A percentile compares a stretch with the other conserved stretches of the same genome.
phyloP scores from a whole-genome alignment of 1,140 invertebrate genomes.

The Brachionus manjavacas region DNA sequence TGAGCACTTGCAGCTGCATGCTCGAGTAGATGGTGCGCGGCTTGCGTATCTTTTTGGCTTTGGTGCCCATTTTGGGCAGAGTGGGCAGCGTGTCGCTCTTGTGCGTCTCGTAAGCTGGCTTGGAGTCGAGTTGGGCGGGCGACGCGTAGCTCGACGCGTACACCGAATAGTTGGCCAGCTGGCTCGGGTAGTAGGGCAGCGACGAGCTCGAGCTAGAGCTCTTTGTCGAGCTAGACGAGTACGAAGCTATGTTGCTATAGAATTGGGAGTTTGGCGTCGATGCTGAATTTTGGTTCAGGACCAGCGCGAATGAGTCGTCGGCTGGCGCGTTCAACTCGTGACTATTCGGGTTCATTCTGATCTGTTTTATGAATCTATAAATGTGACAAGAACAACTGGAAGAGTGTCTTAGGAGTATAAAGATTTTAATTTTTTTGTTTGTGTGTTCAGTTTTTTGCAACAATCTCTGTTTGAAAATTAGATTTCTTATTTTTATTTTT shows the following conservation, averaged over 20 bases:
- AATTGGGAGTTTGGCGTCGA: background rate
- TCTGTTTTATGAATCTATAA: background rate
- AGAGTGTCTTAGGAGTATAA: too few relatives aligned
- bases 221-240: background rate
- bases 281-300: background rate
- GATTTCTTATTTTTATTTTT: background rate
- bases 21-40: conserved; percentile 44
- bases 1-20: conserved; percentile 54
- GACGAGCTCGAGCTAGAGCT: background rate
- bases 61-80: background rate
- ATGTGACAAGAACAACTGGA: too few relatives aligned
- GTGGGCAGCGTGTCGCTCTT: background rate
- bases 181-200: background rate
- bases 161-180: background rate
- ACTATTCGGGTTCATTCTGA: background rate
- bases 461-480: background rate
- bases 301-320: background rate
- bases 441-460: background rate
- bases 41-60: conserved; percentile 44
- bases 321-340: background rate
- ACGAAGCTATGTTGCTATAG: background rate
- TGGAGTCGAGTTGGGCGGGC: background rate
- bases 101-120: background rate
- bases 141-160: background rate
- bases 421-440: background rate